A percentile compares a stretch with the other conserved stretches of the same genome.
Evolutionary conservation across 2,797 vertebrate genomes (phyloP).

Genomic region (Serranus cabrilla): DNA sequence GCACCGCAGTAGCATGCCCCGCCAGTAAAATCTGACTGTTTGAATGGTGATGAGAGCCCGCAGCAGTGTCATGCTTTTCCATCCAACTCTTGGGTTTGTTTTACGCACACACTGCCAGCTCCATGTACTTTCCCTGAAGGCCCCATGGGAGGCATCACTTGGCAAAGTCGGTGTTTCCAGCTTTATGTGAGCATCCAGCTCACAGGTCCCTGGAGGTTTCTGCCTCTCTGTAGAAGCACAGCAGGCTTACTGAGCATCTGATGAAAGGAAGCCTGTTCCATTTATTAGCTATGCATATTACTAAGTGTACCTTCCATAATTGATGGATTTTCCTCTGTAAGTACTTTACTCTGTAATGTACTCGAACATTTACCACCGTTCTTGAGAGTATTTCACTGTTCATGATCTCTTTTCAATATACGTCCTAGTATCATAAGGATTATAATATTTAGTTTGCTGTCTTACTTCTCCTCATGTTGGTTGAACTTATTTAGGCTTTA

Average conservation of each 20-base stretch:
- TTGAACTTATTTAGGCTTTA: conserved; percentile 28
- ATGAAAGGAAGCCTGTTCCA: conserved; percentile 12
- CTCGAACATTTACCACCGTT: conserved; percentile 5
- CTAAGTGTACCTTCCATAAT: conserved; percentile 31
- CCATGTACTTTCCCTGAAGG: conserved; percentile 43
- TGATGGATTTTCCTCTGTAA: conserved; percentile 7
- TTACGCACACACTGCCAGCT: conserved; percentile 24
- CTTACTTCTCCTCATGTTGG: not conserved
- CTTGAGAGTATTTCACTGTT: conserved; percentile 21
- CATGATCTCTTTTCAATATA: not conserved
- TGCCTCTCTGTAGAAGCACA: conserved; percentile 11
- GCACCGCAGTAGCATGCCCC: not conserved
- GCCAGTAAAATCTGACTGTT: conserved; percentile 14
- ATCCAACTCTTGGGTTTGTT: conserved; percentile 35
- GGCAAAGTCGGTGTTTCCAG: conserved; percentile 54
- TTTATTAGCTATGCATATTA: conserved; percentile 32
- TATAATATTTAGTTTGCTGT: conserved; percentile 1
- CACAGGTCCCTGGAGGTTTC: conserved; percentile 4
- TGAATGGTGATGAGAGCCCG: conserved; percentile 19
- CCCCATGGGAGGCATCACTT: conserved; percentile 42
- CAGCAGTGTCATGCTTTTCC: conserved; percentile 33
- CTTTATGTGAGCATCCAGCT: conserved; percentile 37
- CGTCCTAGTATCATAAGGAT: not conserved
- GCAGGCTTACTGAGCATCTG: not conserved
- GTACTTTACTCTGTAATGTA: not conserved